Conservation (phyloP, 2,113 vertebrate species). For the Ginglymostoma cirratum region DNA sequence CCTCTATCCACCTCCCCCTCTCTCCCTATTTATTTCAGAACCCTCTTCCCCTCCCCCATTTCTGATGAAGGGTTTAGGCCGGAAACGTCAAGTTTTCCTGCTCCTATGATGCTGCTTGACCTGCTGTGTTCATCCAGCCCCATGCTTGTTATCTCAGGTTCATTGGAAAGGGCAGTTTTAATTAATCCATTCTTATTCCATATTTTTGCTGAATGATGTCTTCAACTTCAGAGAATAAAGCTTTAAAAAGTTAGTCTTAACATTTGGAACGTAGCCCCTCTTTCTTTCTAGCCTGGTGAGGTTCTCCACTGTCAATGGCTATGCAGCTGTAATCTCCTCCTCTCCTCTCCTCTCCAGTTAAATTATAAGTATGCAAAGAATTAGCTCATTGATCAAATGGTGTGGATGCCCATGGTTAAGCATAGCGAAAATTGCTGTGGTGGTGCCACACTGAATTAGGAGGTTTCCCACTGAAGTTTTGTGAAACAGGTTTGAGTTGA, state of each 20-base stretch:
- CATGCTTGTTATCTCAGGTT: too few species aligned
- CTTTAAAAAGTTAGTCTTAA: background rate
- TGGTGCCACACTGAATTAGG: background rate
- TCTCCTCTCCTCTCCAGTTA: background rate
- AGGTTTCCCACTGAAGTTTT: background rate
- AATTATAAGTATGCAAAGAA: background rate
- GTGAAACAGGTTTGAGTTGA: background rate
- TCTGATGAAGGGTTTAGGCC: too few species aligned
- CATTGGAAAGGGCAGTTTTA: background rate
- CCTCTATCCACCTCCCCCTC: too few species aligned
- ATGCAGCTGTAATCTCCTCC: background rate
- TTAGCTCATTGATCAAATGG: background rate
- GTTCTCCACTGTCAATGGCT: background rate
- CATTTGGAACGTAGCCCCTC: background rate
- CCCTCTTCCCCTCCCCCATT: too few species aligned
- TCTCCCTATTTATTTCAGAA: too few species aligned
- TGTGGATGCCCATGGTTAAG: background rate
- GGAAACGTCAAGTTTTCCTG: too few species aligned
- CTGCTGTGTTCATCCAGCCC: too few species aligned
- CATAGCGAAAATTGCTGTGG: background rate
- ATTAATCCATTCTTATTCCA: background rate
- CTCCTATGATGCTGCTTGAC: too few species aligned
- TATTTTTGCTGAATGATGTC: background rate
- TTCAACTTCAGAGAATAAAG: background rate
- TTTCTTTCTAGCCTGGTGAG: background rate